Percentiles rank a stretch among this genome's conserved stretches.
These are phyloP conservation scores for Hydrolagus affinis DNA, from an alignment of 2,113 vertebrate species.

Conservation along the genomic window DNA sequence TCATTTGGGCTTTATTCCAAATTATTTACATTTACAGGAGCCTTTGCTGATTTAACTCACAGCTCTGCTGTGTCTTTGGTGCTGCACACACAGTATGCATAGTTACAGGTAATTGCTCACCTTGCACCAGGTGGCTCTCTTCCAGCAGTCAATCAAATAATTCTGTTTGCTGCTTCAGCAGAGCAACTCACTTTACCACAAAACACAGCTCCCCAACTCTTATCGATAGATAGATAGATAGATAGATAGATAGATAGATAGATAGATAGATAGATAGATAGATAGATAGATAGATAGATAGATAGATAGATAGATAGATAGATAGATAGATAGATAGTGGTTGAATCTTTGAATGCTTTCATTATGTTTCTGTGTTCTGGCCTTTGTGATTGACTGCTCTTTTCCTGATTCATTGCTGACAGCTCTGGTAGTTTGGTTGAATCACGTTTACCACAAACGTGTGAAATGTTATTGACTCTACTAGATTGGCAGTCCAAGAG, in stretches of 20 bases:
- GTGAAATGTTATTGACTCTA: constrained; percentile 12
- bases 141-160: too few relatives aligned
- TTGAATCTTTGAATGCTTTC: not conserved
- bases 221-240: not conserved
- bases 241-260: too few relatives aligned
- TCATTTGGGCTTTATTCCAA: not conserved
- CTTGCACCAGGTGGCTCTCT: too few relatives aligned
- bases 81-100: not conserved
- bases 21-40: not conserved
- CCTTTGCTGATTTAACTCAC: not conserved
- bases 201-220: too few relatives aligned
- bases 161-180: too few relatives aligned
- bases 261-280: too few relatives aligned
- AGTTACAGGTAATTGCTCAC: not conserved
- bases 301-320: too few relatives aligned
- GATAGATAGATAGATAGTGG: too few relatives aligned
- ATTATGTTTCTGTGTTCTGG: not conserved
- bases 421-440: not conserved
- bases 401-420: not conserved
- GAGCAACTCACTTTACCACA: too few relatives aligned
- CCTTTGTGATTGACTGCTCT: not conserved
- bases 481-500: not conserved
- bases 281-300: too few relatives aligned
- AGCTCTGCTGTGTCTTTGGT: not conserved
- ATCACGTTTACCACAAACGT: not conserved